A percentile compares a stretch with the other conserved stretches of the same genome.
Evolutionary conservation across 2,113 vertebrate genomes (phyloP).

Genomic region (Gnathonemus longibarbis): DNA sequence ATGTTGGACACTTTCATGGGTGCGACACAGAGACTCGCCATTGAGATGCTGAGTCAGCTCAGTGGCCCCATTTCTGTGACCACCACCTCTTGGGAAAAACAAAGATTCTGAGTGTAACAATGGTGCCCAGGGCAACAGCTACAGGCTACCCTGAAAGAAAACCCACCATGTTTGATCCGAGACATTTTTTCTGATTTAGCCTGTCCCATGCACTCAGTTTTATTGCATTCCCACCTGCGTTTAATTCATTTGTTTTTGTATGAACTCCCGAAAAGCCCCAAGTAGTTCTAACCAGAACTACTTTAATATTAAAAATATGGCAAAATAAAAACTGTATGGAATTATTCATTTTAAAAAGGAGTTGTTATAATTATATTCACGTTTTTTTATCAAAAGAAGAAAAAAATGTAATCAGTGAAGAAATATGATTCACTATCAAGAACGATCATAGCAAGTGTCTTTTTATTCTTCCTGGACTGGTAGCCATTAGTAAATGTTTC

Average conservation of each 20-base stretch:
- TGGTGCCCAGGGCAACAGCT: not conserved
- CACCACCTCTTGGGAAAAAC: not conserved
- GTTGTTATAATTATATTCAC: not conserved
- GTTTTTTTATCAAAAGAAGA: not conserved
- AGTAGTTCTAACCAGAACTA: not conserved
- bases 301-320: not conserved
- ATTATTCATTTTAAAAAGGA: not conserved
- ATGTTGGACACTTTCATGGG: too few species aligned
- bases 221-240: slow-evolving; percentile 7
- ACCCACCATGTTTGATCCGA: not conserved
- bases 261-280: not conserved
- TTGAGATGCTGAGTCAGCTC: not conserved
- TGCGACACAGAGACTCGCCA: not conserved
- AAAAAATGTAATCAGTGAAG: not conserved
- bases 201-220: not conserved
- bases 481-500: not conserved
- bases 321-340: not conserved
- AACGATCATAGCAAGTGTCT: not conserved
- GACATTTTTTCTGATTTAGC: slow-evolving; percentile 1
- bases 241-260: not conserved
- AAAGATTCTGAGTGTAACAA: not conserved
- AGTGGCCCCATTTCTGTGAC: not conserved
- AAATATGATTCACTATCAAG: not conserved
- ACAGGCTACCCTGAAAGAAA: slow-evolving; percentile 9
- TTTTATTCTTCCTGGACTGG: not conserved